Base-by-base conservation (phyloP, 2,888 invertebrate species). In the Malacosoma neustria region DNA sequence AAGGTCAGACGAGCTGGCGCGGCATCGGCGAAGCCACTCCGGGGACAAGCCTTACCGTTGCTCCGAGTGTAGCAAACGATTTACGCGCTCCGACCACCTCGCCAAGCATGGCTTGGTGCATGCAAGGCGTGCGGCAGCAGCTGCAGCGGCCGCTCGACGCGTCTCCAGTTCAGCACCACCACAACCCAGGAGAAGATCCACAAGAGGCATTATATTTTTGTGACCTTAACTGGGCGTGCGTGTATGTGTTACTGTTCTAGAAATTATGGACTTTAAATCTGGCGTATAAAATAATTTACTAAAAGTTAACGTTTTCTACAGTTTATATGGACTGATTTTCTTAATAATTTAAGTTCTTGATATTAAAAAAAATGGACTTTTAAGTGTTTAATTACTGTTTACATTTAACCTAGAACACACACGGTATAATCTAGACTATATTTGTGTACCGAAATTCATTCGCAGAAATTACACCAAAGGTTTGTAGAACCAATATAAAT, bases 1-100 rank as follows among this genome's bases (percentile, higher is more conserved):
- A 11, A 88, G 98, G 39, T 97, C 97, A 0, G 98, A 98, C 69
- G 98, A 98, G 74, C 77, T 98, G 47, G 95, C 97, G 2, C 89
- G 98, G 12, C 98, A 98, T 70, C 91, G 94, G 37, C 89, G 98
- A 46, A 97, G 96, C n/a, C 98, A 98, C 75, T 96, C 96, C 0
- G 98, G 98, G 0, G 90, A 96, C 44, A 97, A 97, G 72, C 98
- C 98, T 0, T 98, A 98, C 74, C 90, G 92, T 40, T 98, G 98
- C 72, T 88, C 89, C 40, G 89, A 94, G 54, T 98, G 98, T 71
- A 89, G 91, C 34, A 97, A 98, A 74, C 89, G 92, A 44, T 98
- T 98, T 74, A 94, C 96, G 1, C 88, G 98, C 14, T 97, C 96
- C 14, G 98, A 98, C 72, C 98, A 98, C 72, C 88, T 98, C 39